These are phyloP conservation scores for Nemotelus nigrinus DNA, from an alignment of 2,888 invertebrate species.

Conservation along the genomic window DNA sequence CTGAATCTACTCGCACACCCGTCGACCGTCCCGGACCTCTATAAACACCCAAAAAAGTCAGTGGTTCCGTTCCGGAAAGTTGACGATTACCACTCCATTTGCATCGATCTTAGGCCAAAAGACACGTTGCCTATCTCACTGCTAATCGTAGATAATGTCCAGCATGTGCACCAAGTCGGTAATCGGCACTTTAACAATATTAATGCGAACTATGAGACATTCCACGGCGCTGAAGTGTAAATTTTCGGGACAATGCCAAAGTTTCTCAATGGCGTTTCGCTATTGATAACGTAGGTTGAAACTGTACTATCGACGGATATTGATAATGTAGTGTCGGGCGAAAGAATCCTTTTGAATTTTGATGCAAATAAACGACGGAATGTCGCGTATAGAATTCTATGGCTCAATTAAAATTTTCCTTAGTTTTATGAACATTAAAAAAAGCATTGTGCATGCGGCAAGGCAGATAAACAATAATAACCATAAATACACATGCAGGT, in stretches of 20 bases:
- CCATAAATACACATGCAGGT: no score
- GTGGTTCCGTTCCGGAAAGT: slow-evolving; percentile 40
- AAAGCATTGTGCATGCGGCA: no score
- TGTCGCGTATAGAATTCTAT: no score
- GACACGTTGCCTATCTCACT: background rate
- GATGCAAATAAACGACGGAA: no score
- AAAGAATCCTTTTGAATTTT: no score
- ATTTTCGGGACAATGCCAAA: slow-evolving; percentile 51
- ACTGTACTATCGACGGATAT: slow-evolving; percentile 28
- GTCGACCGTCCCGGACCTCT: background rate
- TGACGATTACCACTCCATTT: slow-evolving; percentile 4
- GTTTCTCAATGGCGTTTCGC: slow-evolving; percentile 48
- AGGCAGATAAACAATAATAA: no score
- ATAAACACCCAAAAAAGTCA: slow-evolving; percentile 18
- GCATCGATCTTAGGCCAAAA: background rate
- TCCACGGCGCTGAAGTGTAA: slow-evolving; percentile 5
- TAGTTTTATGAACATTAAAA: no score
- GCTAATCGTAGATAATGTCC: background rate
- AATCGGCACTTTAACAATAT: background rate
- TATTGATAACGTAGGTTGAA: slow-evolving; percentile 29
- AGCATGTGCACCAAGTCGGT: background rate
- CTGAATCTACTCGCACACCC: slow-evolving; percentile 11
- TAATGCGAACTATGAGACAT: background rate
- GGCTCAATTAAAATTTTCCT: no score
- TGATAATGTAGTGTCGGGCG: background rate